A percentile compares a stretch with the other conserved stretches of the same genome.
These are phyloP conservation scores for Drosophila repletoides DNA, from an alignment of 1,140 invertebrate species.

Conservation along the genomic window DNA sequence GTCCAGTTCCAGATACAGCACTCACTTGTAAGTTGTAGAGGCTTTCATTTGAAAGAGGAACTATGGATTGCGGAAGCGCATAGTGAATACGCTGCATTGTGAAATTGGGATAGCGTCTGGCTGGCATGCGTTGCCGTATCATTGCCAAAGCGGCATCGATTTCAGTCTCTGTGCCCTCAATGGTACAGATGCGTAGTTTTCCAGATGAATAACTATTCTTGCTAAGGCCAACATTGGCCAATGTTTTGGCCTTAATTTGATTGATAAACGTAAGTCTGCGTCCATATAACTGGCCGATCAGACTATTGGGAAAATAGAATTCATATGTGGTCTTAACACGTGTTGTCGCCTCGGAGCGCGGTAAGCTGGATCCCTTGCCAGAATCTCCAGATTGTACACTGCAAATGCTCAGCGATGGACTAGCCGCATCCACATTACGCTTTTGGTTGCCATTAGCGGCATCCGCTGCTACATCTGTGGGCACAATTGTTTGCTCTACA, in stretches of 20 bases:
- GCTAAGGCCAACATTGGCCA: conserved; percentile 90
- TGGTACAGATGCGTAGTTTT: conserved; percentile 90
- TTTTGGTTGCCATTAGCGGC: conserved; percentile 61
- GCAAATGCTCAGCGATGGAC: conserved; percentile 79
- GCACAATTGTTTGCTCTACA: conserved; percentile 12
- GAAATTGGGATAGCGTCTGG: conserved; percentile 89
- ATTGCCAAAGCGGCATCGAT: conserved; percentile 91
- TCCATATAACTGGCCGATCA: conserved; percentile 95
- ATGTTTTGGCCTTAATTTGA: conserved; percentile 89
- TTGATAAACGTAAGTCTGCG: conserved; percentile 91
- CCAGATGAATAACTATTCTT: conserved; percentile 88
- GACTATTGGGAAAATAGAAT: conserved; percentile 90
- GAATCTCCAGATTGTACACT: conserved; percentile 80
- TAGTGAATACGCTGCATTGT: conserved; percentile 90
- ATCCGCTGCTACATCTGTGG: conserved; percentile 22
- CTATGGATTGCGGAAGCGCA: conserved; percentile 83
- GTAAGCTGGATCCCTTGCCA: conserved; percentile 79
- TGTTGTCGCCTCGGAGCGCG: conserved; percentile 71
- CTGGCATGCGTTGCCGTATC: conserved; percentile 92
- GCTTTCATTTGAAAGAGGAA: conserved; percentile 76
- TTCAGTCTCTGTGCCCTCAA: conserved; percentile 90
- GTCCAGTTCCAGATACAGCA: conserved; percentile 17
- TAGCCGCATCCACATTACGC: conserved; percentile 74
- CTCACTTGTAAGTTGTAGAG: conserved; percentile 73
- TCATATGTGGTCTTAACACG: conserved; percentile 84